phyloP scores from a whole-genome alignment of 2,888 invertebrate species.

The Limnephilus auricula region DNA sequence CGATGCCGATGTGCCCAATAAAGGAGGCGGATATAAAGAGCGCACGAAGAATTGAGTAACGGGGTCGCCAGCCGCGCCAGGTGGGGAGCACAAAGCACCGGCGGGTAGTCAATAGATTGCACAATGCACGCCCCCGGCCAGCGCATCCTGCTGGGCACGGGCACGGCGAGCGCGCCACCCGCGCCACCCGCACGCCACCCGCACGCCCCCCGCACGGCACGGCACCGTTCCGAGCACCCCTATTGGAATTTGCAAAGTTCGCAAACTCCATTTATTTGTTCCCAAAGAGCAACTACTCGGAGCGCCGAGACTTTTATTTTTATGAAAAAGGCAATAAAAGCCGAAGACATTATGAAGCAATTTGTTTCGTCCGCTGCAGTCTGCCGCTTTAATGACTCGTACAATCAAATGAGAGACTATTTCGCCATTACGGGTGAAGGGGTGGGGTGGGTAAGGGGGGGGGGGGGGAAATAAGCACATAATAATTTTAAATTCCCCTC shows the following conservation, averaged over 20 bases:
- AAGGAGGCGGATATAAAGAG: constrained; percentile 2
- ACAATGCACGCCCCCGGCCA: constrained; percentile 38
- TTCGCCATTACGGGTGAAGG: background rate
- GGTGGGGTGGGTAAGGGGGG: background rate
- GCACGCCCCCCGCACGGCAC: constrained; percentile 38
- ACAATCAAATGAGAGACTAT: constrained; percentile 26
- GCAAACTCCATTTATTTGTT: constrained; percentile 55
- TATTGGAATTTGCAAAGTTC: constrained; percentile 57
- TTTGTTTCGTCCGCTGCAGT: constrained; percentile 56
- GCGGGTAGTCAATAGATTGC: constrained; percentile 39
- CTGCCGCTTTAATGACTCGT: constrained; percentile 53
- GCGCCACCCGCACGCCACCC: constrained; percentile 6
- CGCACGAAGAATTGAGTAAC: constrained; percentile 1
- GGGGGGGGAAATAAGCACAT: background rate
- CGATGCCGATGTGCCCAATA: background rate
- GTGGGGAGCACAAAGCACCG: constrained; percentile 28
- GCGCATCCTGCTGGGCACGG: background rate
- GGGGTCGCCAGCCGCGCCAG: constrained; percentile 6
- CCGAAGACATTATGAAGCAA: constrained; percentile 58
- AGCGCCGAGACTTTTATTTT: constrained; percentile 42
- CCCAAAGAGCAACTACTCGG: constrained; percentile 36
- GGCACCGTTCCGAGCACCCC: constrained; percentile 26
- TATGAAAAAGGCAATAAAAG: constrained; percentile 52
- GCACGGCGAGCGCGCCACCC: background rate
- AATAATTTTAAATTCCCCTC: background rate